Base-by-base conservation (phyloP, 2,797 vertebrate genomes). In the Betta splendens region DNA sequence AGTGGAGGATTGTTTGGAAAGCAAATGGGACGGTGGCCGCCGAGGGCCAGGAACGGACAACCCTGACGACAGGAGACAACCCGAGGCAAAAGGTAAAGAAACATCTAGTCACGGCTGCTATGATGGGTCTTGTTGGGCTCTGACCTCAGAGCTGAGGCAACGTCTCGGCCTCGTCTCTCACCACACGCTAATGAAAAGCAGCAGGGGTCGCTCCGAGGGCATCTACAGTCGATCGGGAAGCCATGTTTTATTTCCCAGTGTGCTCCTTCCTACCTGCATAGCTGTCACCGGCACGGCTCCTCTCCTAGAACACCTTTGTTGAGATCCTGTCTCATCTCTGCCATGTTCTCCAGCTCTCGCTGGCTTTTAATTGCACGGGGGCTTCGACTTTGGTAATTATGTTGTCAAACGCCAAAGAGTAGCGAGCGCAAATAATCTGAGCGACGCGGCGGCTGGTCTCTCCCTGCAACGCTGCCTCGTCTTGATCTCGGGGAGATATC, bases 301-400 rank as follows among this genome's bases (percentile, higher is more conserved):
- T 35, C 15, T 55, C 36, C 15, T 9, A 37, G 40, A 74, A 45
- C 52, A 52, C 45, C 61, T 69, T 43, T 50, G 56, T 45, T n/a
- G 56, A 69, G 49, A 61, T 51, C 54, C 52, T 52, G 63, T 74
- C 61, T 82, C 71, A 26, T 73, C 52, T 42, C 35, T 7, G 62
- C 33, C 42, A 31, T 3, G 33, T 35, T 62, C 54, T 51, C 49
- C 21, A 56, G 50, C 44, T 75, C 53, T 53, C 62, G 3, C 68
- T 28, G 55, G 46, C 64, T 80, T 81, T 90, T 89, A 89, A 92
- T 90, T 89, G 87, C 63, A 48, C 64, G 16, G 73, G 64, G 75
- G 43, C 50, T n/a, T 49, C 26, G 11, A 37, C 74, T 73, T 74
- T 57, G 49, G 80, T 85, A 86, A 90, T 91, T 89, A 89, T 75